Percentiles rank a stretch among this genome's conserved stretches.
Conservation (phyloP, 2,797 vertebrate genomes). For the Nannoperca obscura region DNA sequence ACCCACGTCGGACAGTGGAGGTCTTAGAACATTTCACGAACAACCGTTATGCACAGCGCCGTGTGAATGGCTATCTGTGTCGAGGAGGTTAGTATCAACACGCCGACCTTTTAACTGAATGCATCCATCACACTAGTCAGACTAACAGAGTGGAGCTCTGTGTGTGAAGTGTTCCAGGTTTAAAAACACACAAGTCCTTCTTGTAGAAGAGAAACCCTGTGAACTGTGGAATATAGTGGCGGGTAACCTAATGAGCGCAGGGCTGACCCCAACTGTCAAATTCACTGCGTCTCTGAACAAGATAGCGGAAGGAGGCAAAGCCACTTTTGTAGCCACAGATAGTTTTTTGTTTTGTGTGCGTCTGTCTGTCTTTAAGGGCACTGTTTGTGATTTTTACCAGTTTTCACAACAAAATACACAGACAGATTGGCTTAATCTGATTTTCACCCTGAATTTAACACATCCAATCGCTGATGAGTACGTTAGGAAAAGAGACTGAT, state of each 20-base stretch:
- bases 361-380: not conserved
- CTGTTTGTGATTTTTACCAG: not conserved
- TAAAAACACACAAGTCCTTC: conserved; percentile 65
- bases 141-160: conserved; percentile 68
- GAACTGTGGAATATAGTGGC: conserved; percentile 45
- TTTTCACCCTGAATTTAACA: not conserved
- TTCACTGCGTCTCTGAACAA: not conserved
- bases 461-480: not conserved
- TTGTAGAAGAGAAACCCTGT: conserved; percentile 58
- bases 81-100: conserved; percentile 84
- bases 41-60: conserved; percentile 77
- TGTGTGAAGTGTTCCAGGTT: conserved; percentile 56
- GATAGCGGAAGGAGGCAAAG: not conserved
- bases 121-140: conserved; percentile 85
- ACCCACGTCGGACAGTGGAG: conserved; percentile 47
- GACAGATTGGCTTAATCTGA: not conserved
- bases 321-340: not conserved
- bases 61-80: conserved; percentile 90
- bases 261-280: not conserved
- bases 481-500: not conserved
- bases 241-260: conserved; percentile 21
- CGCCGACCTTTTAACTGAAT: conserved; percentile 85
- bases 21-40: conserved; percentile 54
- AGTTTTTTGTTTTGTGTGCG: not conserved
- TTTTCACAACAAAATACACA: not conserved